phyloP scores from a whole-genome alignment of 2,797 vertebrate genomes.

The Alexandromys oeconomus region DNA sequence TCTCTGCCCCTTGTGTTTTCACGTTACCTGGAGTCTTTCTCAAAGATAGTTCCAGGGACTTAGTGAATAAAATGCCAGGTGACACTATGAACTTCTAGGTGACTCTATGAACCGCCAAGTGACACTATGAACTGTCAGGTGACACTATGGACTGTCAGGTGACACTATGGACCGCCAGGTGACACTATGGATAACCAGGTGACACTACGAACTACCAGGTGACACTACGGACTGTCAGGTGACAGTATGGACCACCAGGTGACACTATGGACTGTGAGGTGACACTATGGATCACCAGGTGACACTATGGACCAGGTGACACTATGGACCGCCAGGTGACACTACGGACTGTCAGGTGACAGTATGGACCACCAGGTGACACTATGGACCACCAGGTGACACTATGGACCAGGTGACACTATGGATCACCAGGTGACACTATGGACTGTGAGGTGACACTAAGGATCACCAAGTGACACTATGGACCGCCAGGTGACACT shows the following conservation, averaged over 20 bases:
- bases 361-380: neutral
- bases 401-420: too few species aligned
- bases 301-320: slow-evolving; percentile 64
- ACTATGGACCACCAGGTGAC: too few species aligned
- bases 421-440: slow-evolving; percentile 70
- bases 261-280: slow-evolving; percentile 58
- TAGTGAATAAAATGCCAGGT: neutral
- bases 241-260: neutral
- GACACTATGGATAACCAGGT: too few species aligned
- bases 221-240: slow-evolving; percentile 54
- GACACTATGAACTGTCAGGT: fast-evolving
- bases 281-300: neutral
- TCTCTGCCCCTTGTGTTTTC: slow-evolving; percentile 7
- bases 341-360: slow-evolving; percentile 45
- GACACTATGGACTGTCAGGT: too few species aligned
- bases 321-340: neutral
- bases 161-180: fast-evolving
- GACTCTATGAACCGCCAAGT: too few species aligned
- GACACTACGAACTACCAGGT: neutral
- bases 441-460: too few species aligned
- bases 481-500: too few species aligned
- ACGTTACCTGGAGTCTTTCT: slow-evolving; percentile 8
- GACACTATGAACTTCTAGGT: too few species aligned
- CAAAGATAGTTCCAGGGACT: neutral
- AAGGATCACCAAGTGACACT: slow-evolving; percentile 70